phyloP scores from a whole-genome alignment of 2,888 invertebrate genomes.

The Thymelicus lineola region DNA sequence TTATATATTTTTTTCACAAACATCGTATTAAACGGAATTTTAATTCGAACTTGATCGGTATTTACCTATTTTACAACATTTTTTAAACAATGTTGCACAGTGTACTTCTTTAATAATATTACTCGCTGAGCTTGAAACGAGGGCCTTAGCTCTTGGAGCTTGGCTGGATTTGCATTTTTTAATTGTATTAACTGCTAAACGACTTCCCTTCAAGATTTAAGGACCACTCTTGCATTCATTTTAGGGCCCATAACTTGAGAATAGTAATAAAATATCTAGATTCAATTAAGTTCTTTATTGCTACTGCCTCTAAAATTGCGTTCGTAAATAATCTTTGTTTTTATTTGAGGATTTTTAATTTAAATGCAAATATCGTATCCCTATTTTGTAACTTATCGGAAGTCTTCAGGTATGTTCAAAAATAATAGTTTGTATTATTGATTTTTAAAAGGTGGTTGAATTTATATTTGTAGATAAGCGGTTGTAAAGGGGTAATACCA shows the following conservation, averaged over 20 bases:
- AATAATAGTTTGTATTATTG: too few relatives aligned
- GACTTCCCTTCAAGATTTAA: constrained; percentile 44
- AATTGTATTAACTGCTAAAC: constrained; percentile 48
- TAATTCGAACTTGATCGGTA: too few relatives aligned
- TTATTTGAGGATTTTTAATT: constrained; percentile 41
- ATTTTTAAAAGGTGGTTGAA: too few relatives aligned
- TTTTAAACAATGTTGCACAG: too few relatives aligned
- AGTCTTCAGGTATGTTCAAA: too few relatives aligned
- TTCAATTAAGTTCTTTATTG: constrained; percentile 46
- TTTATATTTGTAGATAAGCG: too few relatives aligned
- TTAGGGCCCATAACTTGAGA: constrained; percentile 46
- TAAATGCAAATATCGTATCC: background rate
- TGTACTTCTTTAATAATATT: too few relatives aligned
- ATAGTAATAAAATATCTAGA: constrained; percentile 46
- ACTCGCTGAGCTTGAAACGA: constrained; percentile 1
- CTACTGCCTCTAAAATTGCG: constrained; percentile 39
- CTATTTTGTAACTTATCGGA: background rate
- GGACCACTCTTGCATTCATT: constrained; percentile 45
- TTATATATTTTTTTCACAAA: too few relatives aligned
- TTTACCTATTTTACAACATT: too few relatives aligned
- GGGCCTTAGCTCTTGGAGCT: constrained; percentile 22
- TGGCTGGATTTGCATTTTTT: constrained; percentile 47
- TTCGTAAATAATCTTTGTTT: constrained; percentile 43
- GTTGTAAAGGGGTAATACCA: too few relatives aligned
- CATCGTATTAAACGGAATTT: too few relatives aligned